phyloP scores from a whole-genome alignment of 2,888 invertebrate species.

The Scaptomyza flava region DNA sequence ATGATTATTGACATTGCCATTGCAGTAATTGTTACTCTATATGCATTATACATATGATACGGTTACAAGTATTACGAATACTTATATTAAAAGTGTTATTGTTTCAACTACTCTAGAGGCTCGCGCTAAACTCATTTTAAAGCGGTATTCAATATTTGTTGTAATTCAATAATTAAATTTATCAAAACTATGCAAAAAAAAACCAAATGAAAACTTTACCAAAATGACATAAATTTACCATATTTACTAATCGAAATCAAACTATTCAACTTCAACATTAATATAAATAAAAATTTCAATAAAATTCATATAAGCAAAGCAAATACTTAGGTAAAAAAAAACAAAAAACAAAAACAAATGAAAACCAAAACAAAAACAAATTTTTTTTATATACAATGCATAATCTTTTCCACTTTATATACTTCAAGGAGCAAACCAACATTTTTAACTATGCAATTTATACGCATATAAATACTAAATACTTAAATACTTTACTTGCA shows the following conservation, averaged over 20 bases:
- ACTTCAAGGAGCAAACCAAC: constrained; percentile 42
- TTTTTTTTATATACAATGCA: constrained; percentile 56
- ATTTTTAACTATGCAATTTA: constrained; percentile 46
- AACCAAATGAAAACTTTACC: constrained; percentile 12
- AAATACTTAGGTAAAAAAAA: constrained; percentile 33
- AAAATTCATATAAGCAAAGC: constrained; percentile 20
- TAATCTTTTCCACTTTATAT: constrained; percentile 74
- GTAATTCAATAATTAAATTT: constrained; percentile 72
- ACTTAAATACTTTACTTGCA: constrained; percentile 7
- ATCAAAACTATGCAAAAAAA: constrained; percentile 46
- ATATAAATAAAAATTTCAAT: constrained; percentile 37
- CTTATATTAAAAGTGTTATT: constrained; percentile 50
- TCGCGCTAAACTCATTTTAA: constrained; percentile 76
- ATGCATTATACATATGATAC: constrained; percentile 50
- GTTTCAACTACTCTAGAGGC: constrained; percentile 63
- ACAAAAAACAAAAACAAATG: constrained; percentile 14
- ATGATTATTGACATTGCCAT: constrained; percentile 66
- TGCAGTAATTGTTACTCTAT: constrained; percentile 64
- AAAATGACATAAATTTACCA: constrained; percentile 51
- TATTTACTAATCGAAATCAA: constrained; percentile 62
- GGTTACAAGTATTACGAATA: constrained; percentile 45
- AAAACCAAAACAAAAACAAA: constrained; percentile 6
- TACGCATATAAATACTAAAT: constrained; percentile 31
- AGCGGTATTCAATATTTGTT: constrained; percentile 66
- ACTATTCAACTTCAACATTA: constrained; percentile 63